phyloP scores from a whole-genome alignment of 1,140 invertebrate species.

The Hypothenemus hampei region DNA sequence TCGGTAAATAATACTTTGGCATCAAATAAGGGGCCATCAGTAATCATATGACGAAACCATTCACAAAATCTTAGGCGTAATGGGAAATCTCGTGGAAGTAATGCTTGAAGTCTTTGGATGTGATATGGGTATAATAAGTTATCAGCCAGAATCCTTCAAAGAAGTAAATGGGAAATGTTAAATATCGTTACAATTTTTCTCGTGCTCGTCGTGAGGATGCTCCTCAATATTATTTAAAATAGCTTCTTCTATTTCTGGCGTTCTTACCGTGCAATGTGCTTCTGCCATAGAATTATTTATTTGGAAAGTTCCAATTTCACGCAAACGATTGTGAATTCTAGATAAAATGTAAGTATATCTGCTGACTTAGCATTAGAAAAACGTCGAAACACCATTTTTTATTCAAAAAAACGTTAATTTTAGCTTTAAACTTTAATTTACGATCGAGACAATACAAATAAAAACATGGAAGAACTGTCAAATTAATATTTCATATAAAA shows the following conservation, averaged over 20 bases:
- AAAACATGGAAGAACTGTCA: too few relatives aligned
- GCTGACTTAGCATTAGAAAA: neutral
- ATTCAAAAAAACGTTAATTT: neutral
- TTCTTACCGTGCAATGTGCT: constrained; percentile 14
- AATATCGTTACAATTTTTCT: constrained; percentile 20
- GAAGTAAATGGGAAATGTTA: constrained; percentile 15
- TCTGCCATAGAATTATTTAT: constrained; percentile 1
- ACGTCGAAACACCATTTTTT: constrained; percentile 1
- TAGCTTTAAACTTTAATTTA: neutral
- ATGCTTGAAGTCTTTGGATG: constrained; percentile 19
- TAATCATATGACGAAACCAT: too few relatives aligned
- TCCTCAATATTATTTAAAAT: constrained; percentile 23
- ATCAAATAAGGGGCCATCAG: neutral
- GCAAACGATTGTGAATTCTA: constrained; percentile 12
- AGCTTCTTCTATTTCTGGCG: constrained; percentile 21
- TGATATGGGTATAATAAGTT: constrained; percentile 24
- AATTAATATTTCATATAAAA: neutral
- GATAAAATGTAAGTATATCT: constrained; percentile 5
- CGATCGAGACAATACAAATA: neutral
- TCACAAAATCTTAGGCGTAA: constrained; percentile 13
- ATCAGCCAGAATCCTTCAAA: constrained; percentile 19
- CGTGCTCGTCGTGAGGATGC: constrained; percentile 18
- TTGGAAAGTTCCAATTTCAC: constrained; percentile 21
- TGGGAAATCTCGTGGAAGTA: constrained; percentile 17
- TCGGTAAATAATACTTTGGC: constrained; percentile 12